Evolutionary conservation across 1,140 invertebrate species (phyloP).

Genomic region (Diachasmimorpha longicaudata): DNA sequence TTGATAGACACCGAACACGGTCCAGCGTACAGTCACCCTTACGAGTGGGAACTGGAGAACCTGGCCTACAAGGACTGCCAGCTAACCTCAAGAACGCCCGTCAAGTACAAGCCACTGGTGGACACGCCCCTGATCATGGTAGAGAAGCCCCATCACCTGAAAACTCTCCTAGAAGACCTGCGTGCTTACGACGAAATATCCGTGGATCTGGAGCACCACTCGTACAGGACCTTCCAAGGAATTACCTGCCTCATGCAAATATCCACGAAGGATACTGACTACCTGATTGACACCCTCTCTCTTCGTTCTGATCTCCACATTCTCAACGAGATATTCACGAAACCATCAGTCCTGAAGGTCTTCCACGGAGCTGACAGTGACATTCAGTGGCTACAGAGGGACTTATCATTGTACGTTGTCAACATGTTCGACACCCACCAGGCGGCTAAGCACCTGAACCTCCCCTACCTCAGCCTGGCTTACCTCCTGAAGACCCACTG

Average conservation of each 20-base stretch:
- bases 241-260: constrained; percentile 96
- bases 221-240: constrained; percentile 82
- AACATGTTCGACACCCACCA: constrained; percentile 97
- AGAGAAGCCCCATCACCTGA: constrained; percentile 70
- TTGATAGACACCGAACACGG: constrained; percentile 71
- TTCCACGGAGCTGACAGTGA: constrained; percentile 93
- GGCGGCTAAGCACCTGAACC: constrained; percentile 79
- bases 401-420: constrained; percentile 94
- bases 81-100: constrained; percentile 55
- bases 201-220: constrained; percentile 90
- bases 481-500: constrained; percentile 84
- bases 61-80: constrained; percentile 66
- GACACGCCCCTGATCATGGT: constrained; percentile 75
- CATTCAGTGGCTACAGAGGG: constrained; percentile 93
- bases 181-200: constrained; percentile 75
- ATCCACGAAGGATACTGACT: constrained; percentile 86
- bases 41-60: constrained; percentile 83
- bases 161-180: constrained; percentile 72
- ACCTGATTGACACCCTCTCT: constrained; percentile 87
- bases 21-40: constrained; percentile 77
- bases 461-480: constrained; percentile 77
- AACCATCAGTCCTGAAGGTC: constrained; percentile 91
- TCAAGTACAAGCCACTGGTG: constrained; percentile 64
- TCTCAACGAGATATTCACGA: constrained; percentile 92
- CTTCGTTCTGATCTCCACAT: constrained; percentile 82